Base-by-base conservation (phyloP, 2,797 vertebrate genomes). In the Acanthis flammea region DNA sequence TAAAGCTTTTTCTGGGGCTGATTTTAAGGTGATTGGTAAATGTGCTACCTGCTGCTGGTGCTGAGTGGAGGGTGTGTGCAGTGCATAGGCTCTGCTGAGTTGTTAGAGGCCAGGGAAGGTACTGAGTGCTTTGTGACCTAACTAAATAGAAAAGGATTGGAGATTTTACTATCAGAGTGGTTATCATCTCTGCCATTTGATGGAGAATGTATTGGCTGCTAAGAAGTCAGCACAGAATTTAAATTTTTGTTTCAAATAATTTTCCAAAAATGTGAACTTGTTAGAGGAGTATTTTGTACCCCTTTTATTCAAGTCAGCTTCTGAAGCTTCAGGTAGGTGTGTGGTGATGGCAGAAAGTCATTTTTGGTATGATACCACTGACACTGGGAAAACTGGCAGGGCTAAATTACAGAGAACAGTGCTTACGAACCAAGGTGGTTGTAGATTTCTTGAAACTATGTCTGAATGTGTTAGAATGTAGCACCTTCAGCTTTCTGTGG, bases 351-450 rank as follows among this genome's bases (percentile, higher is more conserved):
- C 25, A 54, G 27, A 39, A 73, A 21, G n/a, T 73, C 12, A 10
- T 25, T 44, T 1, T 33, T 79, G n/a, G 4, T 58, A 6, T 0
- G 2, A 1, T 12, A 28, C 22, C 10, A 14, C 12, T 0, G 5
- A 30, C 37, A 19, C 3, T 17, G 18, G 19, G 25, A 50, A 62
- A 41, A n/a, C 12, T 30, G 35, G 6, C 5, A 45, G 62, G 24
- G 21, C n/a, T 79, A 6, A 73, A 62, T 53, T 41, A 25, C 6
- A 42, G 37, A 3, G 14, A 33, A 10, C 2, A 44, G 25, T 7
- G 12, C 3, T 67, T 74, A 12, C 0, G 17, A 86, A 42, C 15
- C 14, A 12, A 63, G 77, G 42, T 18, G 44, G 6, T 39, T 7
- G 0, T 30, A 41, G 55, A 25, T n/a, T 74, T 85, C 35, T 85